A percentile compares a stretch with the other conserved stretches of the same genome.
Conservation (phyloP, 2,888 invertebrate genomes). For the Buathra laborator region DNA sequence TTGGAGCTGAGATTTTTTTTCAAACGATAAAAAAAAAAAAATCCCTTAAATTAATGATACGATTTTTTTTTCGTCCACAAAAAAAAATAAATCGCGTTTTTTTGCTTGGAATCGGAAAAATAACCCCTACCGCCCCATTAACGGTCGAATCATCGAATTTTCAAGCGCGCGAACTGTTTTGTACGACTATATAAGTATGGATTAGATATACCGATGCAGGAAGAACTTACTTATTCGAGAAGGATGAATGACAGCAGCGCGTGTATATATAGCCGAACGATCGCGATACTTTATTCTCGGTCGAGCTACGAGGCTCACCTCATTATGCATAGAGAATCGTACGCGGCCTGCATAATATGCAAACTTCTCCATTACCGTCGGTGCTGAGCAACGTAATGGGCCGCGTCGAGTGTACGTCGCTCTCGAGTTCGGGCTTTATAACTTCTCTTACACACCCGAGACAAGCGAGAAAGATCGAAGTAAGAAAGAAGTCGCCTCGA, state of each 20-base stretch:
- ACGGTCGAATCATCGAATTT: no score
- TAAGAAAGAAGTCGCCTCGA: slow-evolving; percentile 31
- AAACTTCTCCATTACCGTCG: slow-evolving; percentile 83
- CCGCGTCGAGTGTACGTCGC: slow-evolving; percentile 38
- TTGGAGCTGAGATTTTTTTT: no score
- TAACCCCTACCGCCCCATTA: no score
- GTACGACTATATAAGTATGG: not conserved
- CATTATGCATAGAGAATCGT: slow-evolving; percentile 84
- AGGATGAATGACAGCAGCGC: slow-evolving; percentile 72
- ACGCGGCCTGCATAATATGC: slow-evolving; percentile 85
- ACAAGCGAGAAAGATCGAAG: slow-evolving; percentile 40
- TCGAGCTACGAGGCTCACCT: slow-evolving; percentile 81
- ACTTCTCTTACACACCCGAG: slow-evolving; percentile 54
- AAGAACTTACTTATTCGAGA: slow-evolving; percentile 44
- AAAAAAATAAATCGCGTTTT: no score
- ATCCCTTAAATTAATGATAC: no score
- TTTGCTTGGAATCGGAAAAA: no score
- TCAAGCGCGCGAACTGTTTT: no score
- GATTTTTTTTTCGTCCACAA: no score
- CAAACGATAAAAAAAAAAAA: no score
- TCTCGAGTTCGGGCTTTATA: slow-evolving; percentile 11
- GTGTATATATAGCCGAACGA: slow-evolving; percentile 48
- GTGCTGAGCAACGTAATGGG: slow-evolving; percentile 68
- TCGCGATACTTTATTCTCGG: slow-evolving; percentile 82
- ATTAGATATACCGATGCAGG: slow-evolving; percentile 41